These are phyloP conservation scores for Crepidodera aurea DNA, from an alignment of 2,888 invertebrate genomes.

Conservation along the genomic window DNA sequence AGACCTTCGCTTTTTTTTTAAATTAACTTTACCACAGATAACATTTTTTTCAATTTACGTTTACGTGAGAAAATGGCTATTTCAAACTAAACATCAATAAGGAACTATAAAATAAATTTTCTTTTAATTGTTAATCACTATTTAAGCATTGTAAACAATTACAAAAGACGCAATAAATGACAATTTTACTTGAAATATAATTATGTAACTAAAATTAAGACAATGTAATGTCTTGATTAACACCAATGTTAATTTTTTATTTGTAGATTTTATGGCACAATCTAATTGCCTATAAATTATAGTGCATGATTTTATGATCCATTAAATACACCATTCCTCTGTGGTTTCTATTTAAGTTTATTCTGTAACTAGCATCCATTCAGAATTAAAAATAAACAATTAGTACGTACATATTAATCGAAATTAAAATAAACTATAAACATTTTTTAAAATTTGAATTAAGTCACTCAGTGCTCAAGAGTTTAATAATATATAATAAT, in stretches of 20 bases:
- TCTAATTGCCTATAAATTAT: constrained; percentile 25
- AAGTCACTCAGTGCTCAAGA: no score
- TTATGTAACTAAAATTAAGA: constrained; percentile 15
- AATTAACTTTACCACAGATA: no score
- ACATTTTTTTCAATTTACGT: no score
- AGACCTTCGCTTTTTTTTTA: no score
- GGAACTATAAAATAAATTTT: neutral
- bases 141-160: constrained; percentile 3
- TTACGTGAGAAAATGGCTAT: no score
- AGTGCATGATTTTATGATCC: constrained; percentile 22
- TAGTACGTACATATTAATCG: neutral
- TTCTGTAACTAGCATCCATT: constrained; percentile 1
- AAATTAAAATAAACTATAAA: neutral
- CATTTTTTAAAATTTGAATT: no score
- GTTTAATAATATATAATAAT: no score
- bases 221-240: constrained; percentile 24
- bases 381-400: neutral
- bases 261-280: constrained; percentile 10
- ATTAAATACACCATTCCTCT: constrained; percentile 27
- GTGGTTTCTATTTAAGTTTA: constrained; percentile 16
- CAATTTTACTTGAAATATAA: constrained; percentile 5
- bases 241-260: constrained; percentile 15
- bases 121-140: neutral
- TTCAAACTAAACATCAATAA: no score
- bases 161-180: neutral